Conservation (phyloP, 30 jellyfish, hydroid and myxozoan genomes). For the Aurelia aurita complex sp. Pacific region DNA sequence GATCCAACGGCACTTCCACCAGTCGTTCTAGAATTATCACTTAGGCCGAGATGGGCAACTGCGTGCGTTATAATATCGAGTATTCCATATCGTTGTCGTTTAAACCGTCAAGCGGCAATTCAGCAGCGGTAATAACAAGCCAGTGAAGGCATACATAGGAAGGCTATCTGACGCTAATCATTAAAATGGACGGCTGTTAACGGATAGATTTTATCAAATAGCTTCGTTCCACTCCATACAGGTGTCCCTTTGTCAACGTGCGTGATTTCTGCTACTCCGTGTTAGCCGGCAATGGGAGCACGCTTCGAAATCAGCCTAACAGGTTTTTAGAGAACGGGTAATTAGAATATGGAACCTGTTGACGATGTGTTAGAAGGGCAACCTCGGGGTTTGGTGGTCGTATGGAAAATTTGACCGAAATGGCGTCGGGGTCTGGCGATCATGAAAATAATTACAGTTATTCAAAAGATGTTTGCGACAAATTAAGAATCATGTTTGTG, state of each 20-base stretch:
- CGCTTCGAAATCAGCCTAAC: constrained; percentile 47
- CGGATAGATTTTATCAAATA: neutral
- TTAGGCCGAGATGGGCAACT: neutral
- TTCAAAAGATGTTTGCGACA: constrained; percentile 55
- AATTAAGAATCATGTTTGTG: neutral
- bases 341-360: constrained; percentile 51
- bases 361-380: constrained; percentile 38
- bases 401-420: constrained; percentile 69
- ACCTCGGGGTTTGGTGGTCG: constrained; percentile 51
- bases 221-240: constrained; percentile 22
- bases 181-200: neutral
- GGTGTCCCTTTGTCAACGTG: constrained; percentile 57
- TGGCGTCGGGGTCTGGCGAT: constrained; percentile 40
- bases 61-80: neutral
- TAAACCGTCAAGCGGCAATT: too few relatives aligned
- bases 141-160: too few relatives aligned
- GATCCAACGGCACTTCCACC: neutral
- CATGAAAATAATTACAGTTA: constrained; percentile 52
- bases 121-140: too few relatives aligned
- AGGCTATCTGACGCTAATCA: neutral
- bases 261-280: constrained; percentile 18
- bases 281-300: constrained; percentile 31
- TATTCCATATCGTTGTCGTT: neutral
- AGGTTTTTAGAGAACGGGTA: constrained; percentile 61
- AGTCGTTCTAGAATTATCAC: neutral